Percentiles rank a stretch among this genome's conserved stretches.
Evolutionary conservation across 2,888 invertebrate genomes (phyloP).

Genomic region (Nomada fabriciana): DNA sequence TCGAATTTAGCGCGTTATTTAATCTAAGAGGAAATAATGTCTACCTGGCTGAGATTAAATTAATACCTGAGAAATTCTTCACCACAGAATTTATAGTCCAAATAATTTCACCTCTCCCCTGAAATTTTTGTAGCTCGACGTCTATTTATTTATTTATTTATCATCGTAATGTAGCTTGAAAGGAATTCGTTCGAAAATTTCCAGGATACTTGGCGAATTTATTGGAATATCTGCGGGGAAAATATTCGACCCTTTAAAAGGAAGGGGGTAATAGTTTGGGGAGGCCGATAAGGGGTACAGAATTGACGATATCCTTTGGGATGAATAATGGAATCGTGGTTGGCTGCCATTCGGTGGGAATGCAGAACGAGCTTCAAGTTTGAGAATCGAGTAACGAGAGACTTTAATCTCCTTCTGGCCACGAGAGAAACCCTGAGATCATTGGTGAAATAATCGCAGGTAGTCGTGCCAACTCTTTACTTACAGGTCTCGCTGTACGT

Average conservation of each 20-base stretch:
- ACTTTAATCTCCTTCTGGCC: conserved; percentile 46
- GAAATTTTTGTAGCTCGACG: too few species aligned
- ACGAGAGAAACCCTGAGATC: conserved; percentile 15
- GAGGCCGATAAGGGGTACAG: neutral
- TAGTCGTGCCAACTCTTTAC: too few species aligned
- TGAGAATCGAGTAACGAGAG: conserved; percentile 8
- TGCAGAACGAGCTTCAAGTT: conserved; percentile 65
- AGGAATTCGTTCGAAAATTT: neutral
- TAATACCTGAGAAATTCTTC: too few species aligned
- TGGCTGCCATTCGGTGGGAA: conserved; percentile 52
- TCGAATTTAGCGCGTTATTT: too few species aligned
- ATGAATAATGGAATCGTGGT: conserved; percentile 53
- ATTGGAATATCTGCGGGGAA: neutral
- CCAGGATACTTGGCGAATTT: neutral
- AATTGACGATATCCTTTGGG: neutral
- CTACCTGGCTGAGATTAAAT: too few species aligned
- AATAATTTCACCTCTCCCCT: too few species aligned
- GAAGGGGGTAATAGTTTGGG: conserved; percentile 4
- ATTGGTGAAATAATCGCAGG: neutral
- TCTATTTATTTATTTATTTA: neutral
- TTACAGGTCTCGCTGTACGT: neutral
- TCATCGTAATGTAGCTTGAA: neutral
- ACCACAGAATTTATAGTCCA: too few species aligned
- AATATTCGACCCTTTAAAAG: conserved; percentile 12
- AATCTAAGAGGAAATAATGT: too few species aligned